phyloP scores from a whole-genome alignment of 1,140 invertebrate species.

The Manduca sexta region DNA sequence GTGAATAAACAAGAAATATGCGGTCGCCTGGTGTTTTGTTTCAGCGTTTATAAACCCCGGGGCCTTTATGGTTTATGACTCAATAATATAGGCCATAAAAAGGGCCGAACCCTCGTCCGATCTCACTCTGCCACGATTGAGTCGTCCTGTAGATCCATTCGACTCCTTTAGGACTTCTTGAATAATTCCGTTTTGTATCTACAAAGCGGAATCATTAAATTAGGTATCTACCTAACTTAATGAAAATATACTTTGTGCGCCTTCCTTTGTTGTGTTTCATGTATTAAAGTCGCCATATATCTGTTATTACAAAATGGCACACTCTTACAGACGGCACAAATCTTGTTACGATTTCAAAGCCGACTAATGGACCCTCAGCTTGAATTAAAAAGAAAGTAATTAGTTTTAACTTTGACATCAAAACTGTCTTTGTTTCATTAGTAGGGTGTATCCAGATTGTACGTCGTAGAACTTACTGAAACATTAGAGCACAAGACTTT shows the following conservation, averaged over 20 bases:
- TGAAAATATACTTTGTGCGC: constrained; percentile 14
- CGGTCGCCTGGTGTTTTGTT: constrained; percentile 51
- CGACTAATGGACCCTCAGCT: not conserved
- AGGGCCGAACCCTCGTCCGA: constrained; percentile 35
- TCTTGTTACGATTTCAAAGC: constrained; percentile 1
- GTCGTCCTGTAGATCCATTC: constrained; percentile 32
- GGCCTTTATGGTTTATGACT: constrained; percentile 57
- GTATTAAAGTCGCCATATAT: constrained; percentile 1
- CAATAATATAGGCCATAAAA: constrained; percentile 58
- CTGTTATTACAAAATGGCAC: not conserved
- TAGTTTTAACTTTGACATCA: not conserved
- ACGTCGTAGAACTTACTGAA: too few species aligned
- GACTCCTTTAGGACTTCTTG: constrained; percentile 30
- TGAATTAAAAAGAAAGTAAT: not conserved
- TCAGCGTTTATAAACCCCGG: constrained; percentile 52
- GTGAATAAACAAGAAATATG: constrained; percentile 49
- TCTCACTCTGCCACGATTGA: constrained; percentile 46
- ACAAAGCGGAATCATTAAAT: too few species aligned
- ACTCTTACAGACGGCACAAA: not conserved
- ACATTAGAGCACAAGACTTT: too few species aligned
- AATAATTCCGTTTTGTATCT: constrained; percentile 30
- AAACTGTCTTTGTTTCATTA: too few species aligned
- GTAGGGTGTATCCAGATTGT: too few species aligned
- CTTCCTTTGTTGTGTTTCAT: constrained; percentile 19
- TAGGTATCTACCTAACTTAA: constrained; percentile 16